phyloP scores from a whole-genome alignment of 2,888 invertebrate genomes.

The Melinaea menophilus region DNA sequence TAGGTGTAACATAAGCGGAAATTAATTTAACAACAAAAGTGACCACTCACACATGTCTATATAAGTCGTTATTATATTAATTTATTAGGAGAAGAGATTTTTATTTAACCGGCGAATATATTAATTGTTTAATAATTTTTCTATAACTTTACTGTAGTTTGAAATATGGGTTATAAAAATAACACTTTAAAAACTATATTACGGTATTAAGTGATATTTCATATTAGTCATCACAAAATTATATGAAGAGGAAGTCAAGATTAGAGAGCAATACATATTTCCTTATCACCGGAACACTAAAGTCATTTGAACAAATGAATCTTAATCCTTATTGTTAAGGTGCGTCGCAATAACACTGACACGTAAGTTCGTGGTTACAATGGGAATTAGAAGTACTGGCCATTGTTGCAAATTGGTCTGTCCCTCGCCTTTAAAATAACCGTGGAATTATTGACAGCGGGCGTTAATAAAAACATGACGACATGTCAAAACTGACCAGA shows the following conservation, averaged over 20 bases:
- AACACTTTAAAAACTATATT: no score
- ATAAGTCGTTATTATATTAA: no score
- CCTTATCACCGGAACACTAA: constrained; percentile 46
- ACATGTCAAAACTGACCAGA: constrained; percentile 76
- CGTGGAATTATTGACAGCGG: constrained; percentile 60
- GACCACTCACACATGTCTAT: no score
- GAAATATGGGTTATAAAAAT: no score
- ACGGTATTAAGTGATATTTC: no score
- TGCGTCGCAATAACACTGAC: constrained; percentile 64
- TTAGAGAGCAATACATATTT: constrained; percentile 45
- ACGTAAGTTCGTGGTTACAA: constrained; percentile 65
- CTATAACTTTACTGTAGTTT: no score
- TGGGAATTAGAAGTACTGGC: constrained; percentile 69
- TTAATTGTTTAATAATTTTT: no score
- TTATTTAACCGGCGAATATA: no score
- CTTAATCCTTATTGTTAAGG: constrained; percentile 65
- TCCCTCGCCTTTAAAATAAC: constrained; percentile 63
- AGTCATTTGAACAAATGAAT: constrained; percentile 72
- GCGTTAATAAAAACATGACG: constrained; percentile 76
- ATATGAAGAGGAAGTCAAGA: constrained; percentile 35
- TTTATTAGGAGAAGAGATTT: no score
- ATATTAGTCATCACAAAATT: background rate
- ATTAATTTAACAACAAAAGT: no score
- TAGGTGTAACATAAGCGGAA: background rate
- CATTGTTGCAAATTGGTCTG: constrained; percentile 73